These are phyloP conservation scores for Gymnocephalus cernua DNA, from an alignment of 2,113 vertebrate genomes.

Conservation along the genomic window DNA sequence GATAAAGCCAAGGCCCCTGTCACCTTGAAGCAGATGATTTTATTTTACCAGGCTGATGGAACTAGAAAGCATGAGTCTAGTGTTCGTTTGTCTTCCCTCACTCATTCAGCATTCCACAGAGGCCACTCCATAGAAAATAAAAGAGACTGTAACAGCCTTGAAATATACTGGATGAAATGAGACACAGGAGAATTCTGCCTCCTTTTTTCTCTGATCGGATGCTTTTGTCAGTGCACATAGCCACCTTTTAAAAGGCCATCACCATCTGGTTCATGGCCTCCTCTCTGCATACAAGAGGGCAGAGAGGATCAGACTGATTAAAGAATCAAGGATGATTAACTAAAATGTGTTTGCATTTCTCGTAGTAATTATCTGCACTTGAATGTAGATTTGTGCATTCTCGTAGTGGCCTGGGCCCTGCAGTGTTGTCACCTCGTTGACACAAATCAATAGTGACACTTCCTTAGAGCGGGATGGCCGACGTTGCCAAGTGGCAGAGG, in stretches of 20 bases:
- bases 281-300: constrained; percentile 3
- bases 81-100: constrained; percentile 57
- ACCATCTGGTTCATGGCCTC: constrained; percentile 44
- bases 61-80: constrained; percentile 48
- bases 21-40: constrained; percentile 65
- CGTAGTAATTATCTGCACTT: constrained; percentile 19
- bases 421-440: constrained; percentile 58
- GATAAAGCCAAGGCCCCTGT: constrained; percentile 48
- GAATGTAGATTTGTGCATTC: constrained; percentile 33
- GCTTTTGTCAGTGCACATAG: constrained; percentile 52
- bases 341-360: constrained; percentile 22
- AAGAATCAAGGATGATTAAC: constrained; percentile 20
- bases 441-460: constrained; percentile 76
- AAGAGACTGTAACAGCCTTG: constrained; percentile 60
- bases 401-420: constrained; percentile 38
- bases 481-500: constrained; percentile 58
- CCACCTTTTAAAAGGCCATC: constrained; percentile 46
- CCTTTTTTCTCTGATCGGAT: constrained; percentile 60
- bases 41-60: constrained; percentile 67
- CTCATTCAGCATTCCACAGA: constrained; percentile 68
- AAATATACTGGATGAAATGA: constrained; percentile 80
- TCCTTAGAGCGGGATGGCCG: constrained; percentile 69
- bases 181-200: constrained; percentile 69
- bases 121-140: constrained; percentile 60
- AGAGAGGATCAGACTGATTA: constrained; percentile 26